Percentiles rank a stretch among this genome's conserved stretches.
phyloP scores from a whole-genome alignment of 2,113 vertebrate genomes.

The Aptenodytes forsteri region DNA sequence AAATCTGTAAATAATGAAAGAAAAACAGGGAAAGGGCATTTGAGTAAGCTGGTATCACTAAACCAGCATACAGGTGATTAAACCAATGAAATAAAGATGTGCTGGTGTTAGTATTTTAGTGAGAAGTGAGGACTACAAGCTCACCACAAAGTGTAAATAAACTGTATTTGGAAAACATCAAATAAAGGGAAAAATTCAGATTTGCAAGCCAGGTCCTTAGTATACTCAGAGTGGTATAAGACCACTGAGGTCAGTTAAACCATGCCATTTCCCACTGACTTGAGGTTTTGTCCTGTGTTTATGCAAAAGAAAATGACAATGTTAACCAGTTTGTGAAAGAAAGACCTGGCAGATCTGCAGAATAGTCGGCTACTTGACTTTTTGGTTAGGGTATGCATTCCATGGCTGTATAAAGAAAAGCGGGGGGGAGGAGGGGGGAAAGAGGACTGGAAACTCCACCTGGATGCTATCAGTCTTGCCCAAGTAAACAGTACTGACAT shows the following conservation, averaged over 20 bases:
- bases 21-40: neutral
- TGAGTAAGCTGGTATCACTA: neutral
- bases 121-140: neutral
- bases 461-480: constrained; percentile 97
- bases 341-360: neutral
- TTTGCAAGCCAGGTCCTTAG: neutral
- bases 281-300: neutral
- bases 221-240: neutral
- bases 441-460: constrained; percentile 83
- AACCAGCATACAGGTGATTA: neutral
- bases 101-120: neutral
- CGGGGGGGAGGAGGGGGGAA: too few species aligned
- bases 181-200: neutral
- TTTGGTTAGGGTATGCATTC: constrained; percentile 13
- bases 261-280: neutral
- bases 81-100: neutral
- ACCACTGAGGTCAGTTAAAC: neutral
- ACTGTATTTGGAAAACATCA: neutral
- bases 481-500: constrained; percentile 98
- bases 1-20: constrained; percentile 14
- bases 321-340: neutral
- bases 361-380: neutral
- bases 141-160: neutral
- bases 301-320: neutral
- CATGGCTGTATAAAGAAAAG: constrained; percentile 28